Percentiles rank a stretch among this genome's conserved stretches.
phyloP scores from a whole-genome alignment of 2,113 vertebrate genomes.

The Scolopax mira region DNA sequence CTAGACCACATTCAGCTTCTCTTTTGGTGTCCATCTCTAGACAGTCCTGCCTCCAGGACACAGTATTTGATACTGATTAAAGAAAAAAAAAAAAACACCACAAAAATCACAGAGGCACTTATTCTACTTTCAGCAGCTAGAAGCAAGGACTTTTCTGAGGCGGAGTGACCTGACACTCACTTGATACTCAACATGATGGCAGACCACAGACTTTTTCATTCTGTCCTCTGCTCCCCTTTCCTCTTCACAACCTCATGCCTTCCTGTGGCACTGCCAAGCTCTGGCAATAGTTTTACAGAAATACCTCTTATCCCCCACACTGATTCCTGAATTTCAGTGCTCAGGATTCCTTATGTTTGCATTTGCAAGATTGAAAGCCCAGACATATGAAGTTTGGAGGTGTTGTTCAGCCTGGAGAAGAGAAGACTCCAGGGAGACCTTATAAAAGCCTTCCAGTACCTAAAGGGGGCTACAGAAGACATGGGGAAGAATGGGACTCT shows the following conservation, averaged over 20 bases:
- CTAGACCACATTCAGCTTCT: not conserved
- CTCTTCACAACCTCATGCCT: not conserved
- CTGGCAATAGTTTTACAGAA: not conserved
- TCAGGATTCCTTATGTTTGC: not conserved
- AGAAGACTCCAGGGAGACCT: no score
- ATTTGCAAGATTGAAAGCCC: not conserved
- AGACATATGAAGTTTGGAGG: not conserved
- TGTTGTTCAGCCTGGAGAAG: no score
- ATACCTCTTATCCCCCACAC: not conserved
- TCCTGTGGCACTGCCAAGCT: accelerated
- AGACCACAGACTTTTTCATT: not conserved
- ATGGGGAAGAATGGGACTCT: no score
- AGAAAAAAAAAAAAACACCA: not conserved
- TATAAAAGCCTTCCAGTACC: no score
- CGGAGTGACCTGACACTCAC: not conserved
- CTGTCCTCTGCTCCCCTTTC: not conserved
- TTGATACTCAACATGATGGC: not conserved
- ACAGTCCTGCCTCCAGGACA: not conserved
- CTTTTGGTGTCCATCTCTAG: not conserved
- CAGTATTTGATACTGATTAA: not conserved
- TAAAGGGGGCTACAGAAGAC: no score
- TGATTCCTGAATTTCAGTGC: not conserved
- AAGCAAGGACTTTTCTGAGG: not conserved
- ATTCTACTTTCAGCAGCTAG: not conserved
- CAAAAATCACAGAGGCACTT: not conserved